Conservation (phyloP, 2,888 invertebrate species). For the Pimpla rufipes region DNA sequence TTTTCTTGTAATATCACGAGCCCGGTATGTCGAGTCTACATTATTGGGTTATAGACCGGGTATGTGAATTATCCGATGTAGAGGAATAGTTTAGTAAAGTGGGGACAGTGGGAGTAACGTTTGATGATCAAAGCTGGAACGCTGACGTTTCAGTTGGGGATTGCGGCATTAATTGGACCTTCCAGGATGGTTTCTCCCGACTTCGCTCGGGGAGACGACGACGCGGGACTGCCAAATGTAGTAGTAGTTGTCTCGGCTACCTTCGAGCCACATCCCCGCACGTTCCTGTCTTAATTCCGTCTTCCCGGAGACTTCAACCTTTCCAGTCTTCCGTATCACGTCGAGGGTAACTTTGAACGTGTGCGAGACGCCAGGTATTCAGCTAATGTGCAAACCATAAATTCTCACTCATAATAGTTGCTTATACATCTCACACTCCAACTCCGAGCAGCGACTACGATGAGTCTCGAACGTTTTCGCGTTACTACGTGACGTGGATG, state of each 20-base stretch:
- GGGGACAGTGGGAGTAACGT: slow-evolving; percentile 44
- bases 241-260: neutral
- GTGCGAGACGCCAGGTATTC: slow-evolving; percentile 15
- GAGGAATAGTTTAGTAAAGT: slow-evolving; percentile 15
- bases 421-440: neutral
- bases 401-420: slow-evolving; percentile 39
- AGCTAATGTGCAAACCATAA: slow-evolving; percentile 48
- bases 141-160: slow-evolving; percentile 22
- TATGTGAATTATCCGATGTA: slow-evolving; percentile 21
- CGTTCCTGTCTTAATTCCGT: slow-evolving; percentile 21
- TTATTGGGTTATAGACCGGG: slow-evolving; percentile 50
- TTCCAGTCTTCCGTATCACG: slow-evolving; percentile 14
- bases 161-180: slow-evolving; percentile 59
- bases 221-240: slow-evolving; percentile 6
- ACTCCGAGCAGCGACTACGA: neutral
- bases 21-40: neutral
- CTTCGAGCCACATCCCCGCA: neutral
- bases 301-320: slow-evolving; percentile 7
- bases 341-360: slow-evolving; percentile 40
- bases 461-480: slow-evolving; percentile 30
- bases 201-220: slow-evolving; percentile 34
- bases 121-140: slow-evolving; percentile 43
- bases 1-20: neutral
- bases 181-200: slow-evolving; percentile 51
- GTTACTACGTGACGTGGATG: slow-evolving; percentile 46